Percentiles rank a stretch among this genome's conserved stretches.
These are phyloP conservation scores for Pseudomyrmex dendroicus DNA, from an alignment of 1,140 invertebrate genomes.

Conservation along the genomic window DNA sequence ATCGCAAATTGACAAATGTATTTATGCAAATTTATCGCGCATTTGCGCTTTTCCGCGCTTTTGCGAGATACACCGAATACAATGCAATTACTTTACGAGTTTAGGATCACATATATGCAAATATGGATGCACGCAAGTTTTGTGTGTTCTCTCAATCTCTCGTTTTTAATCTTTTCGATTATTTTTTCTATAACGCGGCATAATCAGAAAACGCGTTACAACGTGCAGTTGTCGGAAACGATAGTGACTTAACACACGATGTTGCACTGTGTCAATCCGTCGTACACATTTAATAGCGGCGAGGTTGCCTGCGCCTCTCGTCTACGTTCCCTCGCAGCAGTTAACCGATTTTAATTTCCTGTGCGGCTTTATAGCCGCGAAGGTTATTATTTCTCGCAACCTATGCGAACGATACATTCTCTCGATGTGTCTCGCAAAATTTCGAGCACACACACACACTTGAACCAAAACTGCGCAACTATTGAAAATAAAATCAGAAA, in stretches of 20 bases:
- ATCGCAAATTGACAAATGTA: not conserved
- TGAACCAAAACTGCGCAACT: no score
- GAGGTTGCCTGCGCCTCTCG: constrained; percentile 36
- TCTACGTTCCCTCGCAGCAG: constrained; percentile 29
- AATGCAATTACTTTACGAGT: constrained; percentile 28
- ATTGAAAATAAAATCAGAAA: no score
- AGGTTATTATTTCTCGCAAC: constrained; percentile 75
- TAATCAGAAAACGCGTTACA: not conserved
- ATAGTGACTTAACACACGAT: constrained; percentile 13
- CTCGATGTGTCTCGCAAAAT: constrained; percentile 48
- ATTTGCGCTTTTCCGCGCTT: not conserved
- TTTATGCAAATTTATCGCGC: not conserved
- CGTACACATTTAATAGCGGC: constrained; percentile 7
- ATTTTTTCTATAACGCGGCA: not conserved
- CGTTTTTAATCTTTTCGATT: constrained; percentile 1
- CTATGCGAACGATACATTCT: constrained; percentile 29
- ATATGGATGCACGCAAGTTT: not conserved
- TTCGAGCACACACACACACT: constrained; percentile 11
- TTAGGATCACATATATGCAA: not conserved
- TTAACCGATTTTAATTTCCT: constrained; percentile 83
- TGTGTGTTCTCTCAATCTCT: constrained; percentile 20
- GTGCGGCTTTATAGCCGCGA: constrained; percentile 74
- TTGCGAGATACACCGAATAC: not conserved
- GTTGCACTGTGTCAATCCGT: constrained; percentile 65
- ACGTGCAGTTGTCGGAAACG: constrained; percentile 13